Conservation (phyloP, 1,140 invertebrate genomes). For the Halictus rubicundus region DNA sequence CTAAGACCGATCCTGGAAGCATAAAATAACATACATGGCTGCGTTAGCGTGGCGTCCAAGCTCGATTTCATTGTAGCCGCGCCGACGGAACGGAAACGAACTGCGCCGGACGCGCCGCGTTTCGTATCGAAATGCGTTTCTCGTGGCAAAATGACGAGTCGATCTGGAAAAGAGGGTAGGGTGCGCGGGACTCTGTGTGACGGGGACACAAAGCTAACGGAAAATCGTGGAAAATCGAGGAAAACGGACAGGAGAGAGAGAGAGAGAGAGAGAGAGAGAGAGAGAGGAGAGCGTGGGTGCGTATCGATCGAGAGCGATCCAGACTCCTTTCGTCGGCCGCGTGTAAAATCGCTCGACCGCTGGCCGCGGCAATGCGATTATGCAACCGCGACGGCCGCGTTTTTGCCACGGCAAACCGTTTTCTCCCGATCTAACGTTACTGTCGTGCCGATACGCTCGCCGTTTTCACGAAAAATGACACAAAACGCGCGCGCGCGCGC, state of each 20-base stretch:
- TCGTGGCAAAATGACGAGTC: background rate
- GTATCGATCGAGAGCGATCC: background rate
- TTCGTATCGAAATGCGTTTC: conserved; percentile 5
- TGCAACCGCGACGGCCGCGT: conserved; percentile 33
- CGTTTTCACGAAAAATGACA: background rate
- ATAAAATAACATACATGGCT: conserved; percentile 20
- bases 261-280: too few species aligned
- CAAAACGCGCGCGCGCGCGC: background rate
- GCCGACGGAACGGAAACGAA: conserved; percentile 6
- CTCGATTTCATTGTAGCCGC: background rate
- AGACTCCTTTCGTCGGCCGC: background rate
- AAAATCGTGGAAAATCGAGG: background rate
- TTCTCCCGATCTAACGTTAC: conserved; percentile 44
- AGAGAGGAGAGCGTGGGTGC: background rate
- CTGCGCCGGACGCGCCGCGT: background rate
- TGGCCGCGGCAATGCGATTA: conserved; percentile 9
- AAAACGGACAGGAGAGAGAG: background rate
- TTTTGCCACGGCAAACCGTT: conserved; percentile 37
- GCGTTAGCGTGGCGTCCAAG: background rate
- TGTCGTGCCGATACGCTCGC: background rate
- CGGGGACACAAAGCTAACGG: background rate
- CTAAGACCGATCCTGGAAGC: background rate
- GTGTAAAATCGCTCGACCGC: background rate
- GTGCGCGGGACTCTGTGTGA: background rate
- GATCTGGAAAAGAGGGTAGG: background rate